Base-by-base conservation (phyloP, 1,140 invertebrate species). In the Spodoptera frugiperda region DNA sequence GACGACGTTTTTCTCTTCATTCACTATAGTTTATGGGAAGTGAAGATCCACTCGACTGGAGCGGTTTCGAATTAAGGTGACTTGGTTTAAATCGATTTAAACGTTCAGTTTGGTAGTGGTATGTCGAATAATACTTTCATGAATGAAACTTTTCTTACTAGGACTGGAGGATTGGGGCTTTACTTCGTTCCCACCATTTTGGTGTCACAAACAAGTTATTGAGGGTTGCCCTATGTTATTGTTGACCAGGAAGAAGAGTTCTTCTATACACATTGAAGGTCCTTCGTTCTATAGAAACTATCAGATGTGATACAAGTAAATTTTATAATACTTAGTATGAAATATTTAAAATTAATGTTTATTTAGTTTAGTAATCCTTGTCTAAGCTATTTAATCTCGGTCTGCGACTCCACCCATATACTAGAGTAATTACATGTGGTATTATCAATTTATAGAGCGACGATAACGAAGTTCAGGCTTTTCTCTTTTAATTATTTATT, bases 11-110 rank as follows among this genome's bases (percentile, higher is more conserved):
- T 73, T 61, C 54, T 61, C 44, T 59, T 73, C 55, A 78, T 76
- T 81, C 75, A 68, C 65, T 46, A 67, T 55, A 48, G 53, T 70
- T 78, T 82, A 78, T 75, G 71, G 71, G 73, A 70, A 76, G 74
- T 77, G 65, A 54, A 46, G 74, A 57, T 76, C 44, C 71, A 73
- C 71, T 73, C 71, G 55, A 73, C 71, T 73, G 74, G 39, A 53
- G 51, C 74, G 72, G 39, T 61, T 5, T 48, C 55, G 33, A 55
- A 73, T 59, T 44, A 44, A 55, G 17, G 30, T 57, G 71, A n/a
- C 39, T 46, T 57, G 17, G 33, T 61, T 61, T 59, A 49, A 73
- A 73, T 73, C 71, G 54, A 73, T 73, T 73, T 49, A 15, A 73
- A 15, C 65, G 25, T 68, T 51, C 19, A 51, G 63, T 49, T 51